Evolutionary conservation across 2,113 vertebrate genomes (phyloP), one percentile per base, ranked within the genome.

Genomic region (Clarias gariepinus): DNA sequence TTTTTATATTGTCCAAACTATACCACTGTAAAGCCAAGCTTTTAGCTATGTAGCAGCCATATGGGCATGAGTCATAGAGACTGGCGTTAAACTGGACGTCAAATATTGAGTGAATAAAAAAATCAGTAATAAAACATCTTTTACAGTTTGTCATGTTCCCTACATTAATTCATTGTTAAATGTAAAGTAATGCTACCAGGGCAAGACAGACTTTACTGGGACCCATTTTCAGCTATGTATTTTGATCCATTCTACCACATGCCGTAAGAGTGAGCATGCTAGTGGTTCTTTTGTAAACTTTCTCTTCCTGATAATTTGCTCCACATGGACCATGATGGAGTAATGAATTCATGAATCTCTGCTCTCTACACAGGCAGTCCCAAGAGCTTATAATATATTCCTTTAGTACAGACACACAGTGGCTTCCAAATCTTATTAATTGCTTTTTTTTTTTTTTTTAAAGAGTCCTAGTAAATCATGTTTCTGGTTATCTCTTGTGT

Each of bases 281-380:
- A 71, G 88, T 85, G 83, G 85, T 53, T 55, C 81, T 83, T 47
- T 52, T 64, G 28, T 85, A 55, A 36, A 81, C 69, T 86, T 74
- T 81, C 66, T 85, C 84, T 23, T 69, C 21, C 0, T 87, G 78
- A 53, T 92, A 93, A 93, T 89, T n/a, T 83, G 15, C 89, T 87
- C 89, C 92, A 92, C 78, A 92, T 83, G 61, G 73, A 73, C 85
- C 77, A 18, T 86, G 87, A 8, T 87, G 61, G 82, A 76, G 28
- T 60, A 73, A 83, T 64, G 28, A 61, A 81, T 87, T 87, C 85
- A 89, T 88, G 89, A 90, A 90, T 89, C 86, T 58, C 11, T 5
- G 28, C 28, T 30, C 80, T 71, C 33, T 73, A 73, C 1, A 13
- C 64, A 80, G 69, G 85, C 47, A 74, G 15, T 85, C 85, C 78